phyloP scores from a whole-genome alignment of 2,113 vertebrate species.

The Gasterosteus aculeatus region DNA sequence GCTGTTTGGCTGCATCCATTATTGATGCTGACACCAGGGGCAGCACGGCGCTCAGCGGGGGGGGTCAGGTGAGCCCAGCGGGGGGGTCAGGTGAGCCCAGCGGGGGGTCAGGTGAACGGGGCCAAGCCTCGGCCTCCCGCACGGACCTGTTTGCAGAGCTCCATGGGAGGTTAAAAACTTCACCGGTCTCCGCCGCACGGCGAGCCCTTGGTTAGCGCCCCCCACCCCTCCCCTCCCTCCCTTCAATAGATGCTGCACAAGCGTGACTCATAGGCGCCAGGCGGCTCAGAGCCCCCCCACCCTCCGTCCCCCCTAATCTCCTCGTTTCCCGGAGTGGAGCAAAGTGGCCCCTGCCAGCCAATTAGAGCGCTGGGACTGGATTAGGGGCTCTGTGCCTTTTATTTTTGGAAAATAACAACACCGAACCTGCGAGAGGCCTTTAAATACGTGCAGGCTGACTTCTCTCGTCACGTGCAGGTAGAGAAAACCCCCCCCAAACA shows the following conservation, averaged over 20 bases:
- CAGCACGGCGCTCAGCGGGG: conserved; percentile 16
- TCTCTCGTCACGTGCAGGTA: conserved; percentile 7
- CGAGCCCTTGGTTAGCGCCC: too few species aligned
- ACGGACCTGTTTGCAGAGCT: not conserved
- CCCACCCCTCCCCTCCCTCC: too few species aligned
- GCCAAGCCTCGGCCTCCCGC: not conserved
- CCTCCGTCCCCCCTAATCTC: conserved; percentile 59
- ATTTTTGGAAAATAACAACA: conserved; percentile 23
- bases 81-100: conserved; percentile 18
- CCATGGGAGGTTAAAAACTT: conserved; percentile 9
- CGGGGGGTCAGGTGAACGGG: conserved; percentile 13
- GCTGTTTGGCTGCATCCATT: conserved; percentile 68
- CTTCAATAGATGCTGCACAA: not conserved
- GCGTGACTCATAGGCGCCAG: conserved; percentile 59
- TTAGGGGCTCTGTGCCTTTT: conserved; percentile 48
- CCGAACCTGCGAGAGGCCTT: conserved; percentile 22
- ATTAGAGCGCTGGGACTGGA: conserved; percentile 71
- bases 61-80: conserved; percentile 17
- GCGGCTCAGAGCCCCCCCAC: conserved; percentile 48
- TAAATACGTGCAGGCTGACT: not conserved
- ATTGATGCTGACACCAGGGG: conserved; percentile 58
- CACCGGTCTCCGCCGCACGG: not conserved
- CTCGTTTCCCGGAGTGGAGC: conserved; percentile 57
- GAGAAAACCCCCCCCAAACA: not conserved
- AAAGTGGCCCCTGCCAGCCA: conserved; percentile 68